A percentile compares a stretch with the other conserved stretches of the same genome.
These are phyloP conservation scores for Chionoecetes opilio DNA, from an alignment of 1,140 invertebrate genomes.

Conservation along the genomic window DNA sequence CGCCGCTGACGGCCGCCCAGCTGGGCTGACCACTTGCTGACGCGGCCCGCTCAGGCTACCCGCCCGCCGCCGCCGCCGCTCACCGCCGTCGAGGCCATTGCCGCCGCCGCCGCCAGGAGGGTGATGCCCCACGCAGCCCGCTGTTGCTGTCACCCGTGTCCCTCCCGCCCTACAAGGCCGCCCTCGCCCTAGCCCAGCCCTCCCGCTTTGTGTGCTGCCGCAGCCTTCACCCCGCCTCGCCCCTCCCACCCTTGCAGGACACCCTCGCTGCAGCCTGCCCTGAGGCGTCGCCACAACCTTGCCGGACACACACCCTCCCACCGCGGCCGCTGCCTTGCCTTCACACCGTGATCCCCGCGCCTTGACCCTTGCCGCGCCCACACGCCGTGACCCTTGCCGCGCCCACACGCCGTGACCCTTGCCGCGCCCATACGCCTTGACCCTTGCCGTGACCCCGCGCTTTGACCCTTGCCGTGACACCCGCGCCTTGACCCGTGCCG, in stretches of 20 bases:
- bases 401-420: too few species aligned
- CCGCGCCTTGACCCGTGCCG: not conserved
- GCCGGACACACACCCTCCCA: not conserved
- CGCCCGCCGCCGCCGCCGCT: not conserved
- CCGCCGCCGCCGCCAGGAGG: not conserved
- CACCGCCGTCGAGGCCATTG: not conserved
- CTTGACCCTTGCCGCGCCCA: too few species aligned
- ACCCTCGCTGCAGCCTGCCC: too few species aligned
- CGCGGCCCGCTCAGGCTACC: not conserved
- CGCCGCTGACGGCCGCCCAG: not conserved
- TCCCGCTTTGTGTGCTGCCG: not conserved
- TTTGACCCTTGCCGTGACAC: not conserved
- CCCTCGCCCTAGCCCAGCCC: not conserved
- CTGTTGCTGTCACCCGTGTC: not conserved
- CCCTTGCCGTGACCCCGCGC: not conserved
- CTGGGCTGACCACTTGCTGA: slow-evolving; percentile 1
- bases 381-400: too few species aligned
- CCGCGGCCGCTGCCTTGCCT: not conserved
- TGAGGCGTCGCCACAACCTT: too few species aligned
- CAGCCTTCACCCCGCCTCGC: too few species aligned
- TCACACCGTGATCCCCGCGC: too few species aligned
- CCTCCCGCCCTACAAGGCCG: not conserved
- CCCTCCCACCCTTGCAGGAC: too few species aligned
- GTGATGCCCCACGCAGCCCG: not conserved
- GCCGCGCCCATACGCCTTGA: too few species aligned